Base-by-base conservation (phyloP, 2,113 vertebrate genomes). In the Crotophaga sulcirostris region DNA sequence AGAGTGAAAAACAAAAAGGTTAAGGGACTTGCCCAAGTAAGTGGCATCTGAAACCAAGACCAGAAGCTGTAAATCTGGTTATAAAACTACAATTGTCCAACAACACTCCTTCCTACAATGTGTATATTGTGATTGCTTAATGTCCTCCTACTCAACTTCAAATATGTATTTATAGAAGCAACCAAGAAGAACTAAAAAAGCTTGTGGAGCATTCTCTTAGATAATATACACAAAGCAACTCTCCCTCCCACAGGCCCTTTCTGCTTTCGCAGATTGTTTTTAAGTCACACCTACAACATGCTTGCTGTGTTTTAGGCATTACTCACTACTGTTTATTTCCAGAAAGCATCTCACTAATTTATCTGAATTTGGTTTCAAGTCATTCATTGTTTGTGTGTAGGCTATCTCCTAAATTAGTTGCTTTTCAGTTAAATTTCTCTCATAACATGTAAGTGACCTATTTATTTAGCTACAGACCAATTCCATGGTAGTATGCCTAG, bases 311-410 rank as follows among this genome's bases (percentile, higher is more conserved):
- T 96, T 84, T 94, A 84, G 96, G 89, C 96, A 95, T 97, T 96
- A 96, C 84, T 97, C 96, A 97, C 84, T 52, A 77, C 87, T 70
- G 82, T 96, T 94, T 94, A 86, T 90, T 95, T 96, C 90, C 94
- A 96, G 76, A 96, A 96, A 91, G 77, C n/a, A 52, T 80, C 93
- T 90, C 58, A 49, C 83, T 96, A 91, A 79, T 94, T 97, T 97
- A 96, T 96, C 62, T 95, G 94, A 97, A 97, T 58, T 66, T 95
- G 95, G 97, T 96, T 94, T 95, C 76, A 92, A 62, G 73, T 66
- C 58, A 51, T 28, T 78, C 80, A 55, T 78, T 97, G 84, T 47
- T 73, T 84, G 36, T 55, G 85, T 81, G 78, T 68, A 44, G 51
- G 40, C 73, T 95, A 42, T 16, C 79, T 94, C 74, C 84, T 91